phyloP scores from a whole-genome alignment of 2,113 vertebrate species.

The Leucopsar rothschildi region DNA sequence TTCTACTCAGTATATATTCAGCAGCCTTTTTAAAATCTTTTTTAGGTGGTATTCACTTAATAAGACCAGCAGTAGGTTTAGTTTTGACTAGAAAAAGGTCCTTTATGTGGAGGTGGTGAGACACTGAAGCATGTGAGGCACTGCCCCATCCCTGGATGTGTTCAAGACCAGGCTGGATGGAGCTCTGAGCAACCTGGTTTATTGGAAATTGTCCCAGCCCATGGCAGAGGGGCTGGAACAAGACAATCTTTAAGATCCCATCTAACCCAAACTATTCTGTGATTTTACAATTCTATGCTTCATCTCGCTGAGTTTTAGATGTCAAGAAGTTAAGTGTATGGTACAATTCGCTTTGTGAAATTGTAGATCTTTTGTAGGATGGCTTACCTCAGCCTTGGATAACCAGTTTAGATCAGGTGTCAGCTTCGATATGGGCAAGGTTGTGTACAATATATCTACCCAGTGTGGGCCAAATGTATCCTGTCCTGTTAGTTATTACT shows the following conservation, averaged over 20 bases:
- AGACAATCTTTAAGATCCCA: neutral
- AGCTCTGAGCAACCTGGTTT: neutral
- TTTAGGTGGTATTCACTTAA: neutral
- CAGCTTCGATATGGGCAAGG: neutral
- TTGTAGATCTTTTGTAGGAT: neutral
- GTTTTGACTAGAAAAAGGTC: neutral
- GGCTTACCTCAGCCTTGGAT: neutral
- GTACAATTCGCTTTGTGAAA: neutral
- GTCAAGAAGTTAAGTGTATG: neutral
- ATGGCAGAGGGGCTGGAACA: neutral
- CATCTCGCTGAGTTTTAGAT: neutral
- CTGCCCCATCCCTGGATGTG: neutral
- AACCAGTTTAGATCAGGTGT: neutral
- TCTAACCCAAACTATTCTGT: neutral
- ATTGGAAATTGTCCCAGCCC: neutral
- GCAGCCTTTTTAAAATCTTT: fast-evolving
- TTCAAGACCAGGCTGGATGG: neutral
- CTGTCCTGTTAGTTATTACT: neutral
- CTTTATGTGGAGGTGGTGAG: neutral
- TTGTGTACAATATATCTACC: neutral
- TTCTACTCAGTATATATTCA: neutral
- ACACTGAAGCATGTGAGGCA: neutral
- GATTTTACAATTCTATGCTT: neutral
- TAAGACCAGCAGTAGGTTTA: neutral
- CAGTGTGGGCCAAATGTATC: neutral